These are phyloP conservation scores for Turnix velox DNA, from an alignment of 2,113 vertebrate species.

Conservation along the genomic window DNA sequence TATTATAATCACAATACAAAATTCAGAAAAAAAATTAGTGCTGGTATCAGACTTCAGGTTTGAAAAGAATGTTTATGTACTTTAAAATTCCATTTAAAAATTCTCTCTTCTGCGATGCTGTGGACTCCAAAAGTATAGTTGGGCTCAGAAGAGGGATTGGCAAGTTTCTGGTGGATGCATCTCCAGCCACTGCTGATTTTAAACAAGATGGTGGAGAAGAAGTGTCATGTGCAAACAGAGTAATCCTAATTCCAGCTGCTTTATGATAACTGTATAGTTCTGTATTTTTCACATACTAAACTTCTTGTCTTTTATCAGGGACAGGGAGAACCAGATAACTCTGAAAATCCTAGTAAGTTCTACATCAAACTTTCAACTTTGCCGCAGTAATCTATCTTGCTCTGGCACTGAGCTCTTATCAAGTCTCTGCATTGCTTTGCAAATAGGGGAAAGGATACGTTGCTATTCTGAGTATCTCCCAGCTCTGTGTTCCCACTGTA, in stretches of 20 bases:
- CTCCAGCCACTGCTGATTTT: not conserved
- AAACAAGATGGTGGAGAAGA: not conserved
- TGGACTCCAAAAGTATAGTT: not conserved
- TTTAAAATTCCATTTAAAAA: not conserved
- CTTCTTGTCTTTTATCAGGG: not conserved
- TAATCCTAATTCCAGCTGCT: not conserved
- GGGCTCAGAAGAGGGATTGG: not conserved
- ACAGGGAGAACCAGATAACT: not conserved
- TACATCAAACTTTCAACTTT: conserved; percentile 7
- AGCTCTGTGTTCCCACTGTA: not conserved
- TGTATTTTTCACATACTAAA: not conserved
- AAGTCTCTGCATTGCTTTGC: not conserved
- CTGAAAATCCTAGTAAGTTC: not conserved
- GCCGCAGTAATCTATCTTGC: not conserved
- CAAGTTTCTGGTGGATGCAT: not conserved
- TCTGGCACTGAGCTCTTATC: not conserved
- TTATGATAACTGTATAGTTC: not conserved
- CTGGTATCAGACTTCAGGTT: not conserved
- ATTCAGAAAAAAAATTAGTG: not conserved
- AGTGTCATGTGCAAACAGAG: not conserved
- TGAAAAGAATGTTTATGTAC: not conserved
- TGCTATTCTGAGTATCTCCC: not conserved
- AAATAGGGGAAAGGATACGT: not conserved
- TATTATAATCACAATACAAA: not conserved
- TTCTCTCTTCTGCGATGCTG: not conserved